Percentiles rank a stretch among this genome's conserved stretches.
Evolutionary conservation across 2,113 vertebrate genomes (phyloP).

Genomic region (Okapia johnstoni): DNA sequence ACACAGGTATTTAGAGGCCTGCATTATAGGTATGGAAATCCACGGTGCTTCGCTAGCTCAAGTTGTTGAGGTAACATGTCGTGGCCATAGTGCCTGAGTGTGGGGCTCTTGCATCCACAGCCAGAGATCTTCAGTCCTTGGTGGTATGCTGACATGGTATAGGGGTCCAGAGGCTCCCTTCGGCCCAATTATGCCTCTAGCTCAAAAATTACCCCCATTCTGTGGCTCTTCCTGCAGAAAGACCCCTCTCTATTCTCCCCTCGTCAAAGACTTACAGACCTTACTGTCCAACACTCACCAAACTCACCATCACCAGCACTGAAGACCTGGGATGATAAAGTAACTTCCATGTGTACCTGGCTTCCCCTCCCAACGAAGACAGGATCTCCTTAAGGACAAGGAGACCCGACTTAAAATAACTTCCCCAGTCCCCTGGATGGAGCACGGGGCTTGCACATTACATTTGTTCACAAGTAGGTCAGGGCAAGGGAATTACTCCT

Average conservation of each 20-base stretch:
- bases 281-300: background rate
- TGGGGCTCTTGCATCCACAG: too few relatives aligned
- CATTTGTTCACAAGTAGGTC: background rate
- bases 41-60: background rate
- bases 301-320: background rate
- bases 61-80: fast-evolving
- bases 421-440: background rate
- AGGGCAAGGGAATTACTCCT: too few relatives aligned
- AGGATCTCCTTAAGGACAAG: background rate
- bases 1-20: background rate
- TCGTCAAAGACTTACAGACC: background rate
- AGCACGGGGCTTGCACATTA: background rate
- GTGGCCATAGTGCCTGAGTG: background rate
- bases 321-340: background rate
- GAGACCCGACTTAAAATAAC: background rate
- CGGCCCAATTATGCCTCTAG: background rate
- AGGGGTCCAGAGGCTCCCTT: background rate
- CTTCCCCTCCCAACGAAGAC: background rate
- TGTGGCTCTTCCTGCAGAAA: background rate
- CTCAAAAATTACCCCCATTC: background rate
- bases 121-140: background rate
- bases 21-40: background rate
- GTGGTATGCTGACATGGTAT: fast-evolving
- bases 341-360: background rate
- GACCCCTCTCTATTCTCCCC: background rate